Percentiles rank a stretch among this genome's conserved stretches.
Conservation (phyloP, 2,888 invertebrate species). For the Pollenia labialis region DNA sequence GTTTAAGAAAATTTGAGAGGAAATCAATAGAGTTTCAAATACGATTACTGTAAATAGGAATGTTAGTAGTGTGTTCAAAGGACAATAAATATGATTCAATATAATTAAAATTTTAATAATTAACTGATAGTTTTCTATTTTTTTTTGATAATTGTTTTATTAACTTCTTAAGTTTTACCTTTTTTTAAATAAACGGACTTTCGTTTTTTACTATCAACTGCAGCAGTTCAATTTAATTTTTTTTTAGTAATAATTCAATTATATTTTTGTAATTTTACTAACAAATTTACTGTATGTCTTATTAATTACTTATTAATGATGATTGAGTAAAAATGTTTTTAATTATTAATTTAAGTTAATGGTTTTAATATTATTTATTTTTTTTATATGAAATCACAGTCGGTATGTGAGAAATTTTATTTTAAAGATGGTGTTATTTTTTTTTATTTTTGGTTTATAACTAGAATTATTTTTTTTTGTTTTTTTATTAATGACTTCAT, state of each 20-base stretch:
- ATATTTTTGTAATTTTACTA: slow-evolving; percentile 46
- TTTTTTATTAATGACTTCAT: slow-evolving; percentile 46
- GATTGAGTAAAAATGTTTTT: slow-evolving; percentile 55
- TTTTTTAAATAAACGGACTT: slow-evolving; percentile 10
- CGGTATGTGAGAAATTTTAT: slow-evolving; percentile 84
- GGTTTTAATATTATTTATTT: slow-evolving; percentile 72
- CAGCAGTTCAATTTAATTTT: slow-evolving; percentile 11
- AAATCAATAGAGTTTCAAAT: neutral
- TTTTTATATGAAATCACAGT: slow-evolving; percentile 84
- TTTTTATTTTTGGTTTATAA: slow-evolving; percentile 56
- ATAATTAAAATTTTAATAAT: slow-evolving; percentile 2
- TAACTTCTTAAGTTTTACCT: slow-evolving; percentile 6
- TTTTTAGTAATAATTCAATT: slow-evolving; percentile 26
- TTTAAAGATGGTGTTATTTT: slow-evolving; percentile 65
- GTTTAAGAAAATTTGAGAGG: neutral
- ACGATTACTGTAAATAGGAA: neutral
- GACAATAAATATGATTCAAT: slow-evolving; percentile 19
- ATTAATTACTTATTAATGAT: slow-evolving; percentile 34
- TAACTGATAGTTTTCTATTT: slow-evolving; percentile 1
- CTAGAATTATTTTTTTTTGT: slow-evolving; percentile 49
- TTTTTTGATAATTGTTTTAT: slow-evolving; percentile 3
- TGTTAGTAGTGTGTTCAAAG: neutral
- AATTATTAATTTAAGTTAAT: slow-evolving; percentile 29
- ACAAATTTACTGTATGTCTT: slow-evolving; percentile 41
- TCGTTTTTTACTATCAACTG: neutral